Base-by-base conservation (phyloP, 2,797 vertebrate species). In the Pelobates cultripes region DNA sequence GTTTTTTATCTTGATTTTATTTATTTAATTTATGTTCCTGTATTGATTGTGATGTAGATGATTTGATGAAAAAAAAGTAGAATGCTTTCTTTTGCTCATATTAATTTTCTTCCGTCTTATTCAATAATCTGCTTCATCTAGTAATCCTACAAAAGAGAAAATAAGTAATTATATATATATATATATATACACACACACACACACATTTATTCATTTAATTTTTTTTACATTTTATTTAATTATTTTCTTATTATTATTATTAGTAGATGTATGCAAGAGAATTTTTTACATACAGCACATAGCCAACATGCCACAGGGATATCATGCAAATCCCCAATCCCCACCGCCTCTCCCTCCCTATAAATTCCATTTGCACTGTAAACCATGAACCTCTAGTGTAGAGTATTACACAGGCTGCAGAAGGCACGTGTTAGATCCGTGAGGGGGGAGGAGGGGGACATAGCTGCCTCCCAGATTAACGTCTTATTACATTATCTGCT, bases 401-500 rank as follows among this genome's bases (percentile, higher is more conserved):
- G 70, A 44, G 44, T 69, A 45, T 43, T 43, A 14, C 69, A 51
- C 70, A 70, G 55, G 45, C 66, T 51, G 43, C 67, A 74, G 61
- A 51, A 74, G 71, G 61, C 81, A 83, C 71, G 43, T 83, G 81
- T 69, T 70, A 5, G 9, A 43, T 51, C 79, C 70, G 57, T 45
- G 61, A 14, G 17, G 42, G 66, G 28, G 45, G 42, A 70, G 28
- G 78, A 45, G 47, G 71, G 64, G 70, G 43, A 17, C 4, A n/a
- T 10, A 73, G 75, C 51, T 53, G 75, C 60, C 68, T 68, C 12
- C 40, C 71, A 70, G 76, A 73, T 83, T 83, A 83, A 74, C 43
- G 51, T 51, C 70, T 83, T 83, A 78, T 75, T 70, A 69, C 64
- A 78, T 83, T 83, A 83, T 78, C 76, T 78, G 71, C 81, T 78